Base-by-base conservation (phyloP, 1,140 invertebrate species). In the Formica exsecta region DNA sequence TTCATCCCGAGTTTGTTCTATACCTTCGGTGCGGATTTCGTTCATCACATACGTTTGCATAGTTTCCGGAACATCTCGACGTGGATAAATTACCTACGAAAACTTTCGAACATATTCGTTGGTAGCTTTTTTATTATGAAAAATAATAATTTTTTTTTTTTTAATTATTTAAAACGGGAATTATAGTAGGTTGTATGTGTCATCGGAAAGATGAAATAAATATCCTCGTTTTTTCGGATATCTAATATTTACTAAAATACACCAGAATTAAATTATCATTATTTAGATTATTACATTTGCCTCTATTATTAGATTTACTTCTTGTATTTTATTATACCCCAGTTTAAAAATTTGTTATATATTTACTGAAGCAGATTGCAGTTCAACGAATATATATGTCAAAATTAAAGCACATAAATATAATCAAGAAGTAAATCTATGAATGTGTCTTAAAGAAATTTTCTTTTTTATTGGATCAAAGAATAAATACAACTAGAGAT, bases 41-140 rank as follows among this genome's bases (percentile, higher is more conserved):
- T 80, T 57, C 64, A 70, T 80, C 64, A 38, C 64, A 48, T 57
- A 68, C 64, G 64, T 70, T 80, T 57, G 41, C 76, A 70, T 22
- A 38, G 64, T 70, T 80, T 80, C 77, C 36, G 36, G 22, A 41
- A 57, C 65, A 59, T 9, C 65, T 16, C 22, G 64, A 61, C 77
- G 48, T 41, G 54, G 68, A 77, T 86, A 38, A 16, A 80, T 80
- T 57, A 36, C 36, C n/a, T 32, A 44, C 44, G 32, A 54, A 68
- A 80, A 54, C 44, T 25, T 41, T 3, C 65, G 16, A 65, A 8
- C 19, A n/a, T 79, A n/a, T 41, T 9, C 8, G 32, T 41, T 22
- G 22, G 68, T n/a, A 4, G 0, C 25, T 44, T 51, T 16, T 51
- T 51, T 51, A 19, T 19, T 44, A 32, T 29, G n/a, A 68, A 8